phyloP scores from a whole-genome alignment of 2,113 vertebrate genomes.

The Ophthalmolycus amberensis region DNA sequence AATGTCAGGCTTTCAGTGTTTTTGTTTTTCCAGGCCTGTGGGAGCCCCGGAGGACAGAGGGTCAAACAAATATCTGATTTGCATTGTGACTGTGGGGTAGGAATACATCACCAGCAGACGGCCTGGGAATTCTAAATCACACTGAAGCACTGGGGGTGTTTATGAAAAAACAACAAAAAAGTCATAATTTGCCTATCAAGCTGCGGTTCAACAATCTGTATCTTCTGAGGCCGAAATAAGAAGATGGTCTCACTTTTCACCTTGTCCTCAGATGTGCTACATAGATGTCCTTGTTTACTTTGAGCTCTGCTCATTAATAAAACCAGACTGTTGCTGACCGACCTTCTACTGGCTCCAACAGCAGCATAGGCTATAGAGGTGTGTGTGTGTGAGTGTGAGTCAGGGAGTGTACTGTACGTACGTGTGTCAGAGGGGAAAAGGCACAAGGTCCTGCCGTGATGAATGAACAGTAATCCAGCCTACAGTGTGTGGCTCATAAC shows the following conservation, averaged over 20 bases:
- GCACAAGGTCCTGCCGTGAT: slow-evolving; percentile 66
- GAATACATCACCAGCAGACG: slow-evolving; percentile 47
- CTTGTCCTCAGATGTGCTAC: slow-evolving; percentile 45
- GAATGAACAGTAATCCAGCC: slow-evolving; percentile 54
- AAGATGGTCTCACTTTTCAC: slow-evolving; percentile 5
- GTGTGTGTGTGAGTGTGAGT: not conserved
- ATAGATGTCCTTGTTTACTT: slow-evolving; percentile 59
- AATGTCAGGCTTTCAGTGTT: slow-evolving; percentile 52
- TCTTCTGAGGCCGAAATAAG: slow-evolving; percentile 8
- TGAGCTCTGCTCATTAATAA: slow-evolving; percentile 62
- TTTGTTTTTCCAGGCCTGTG: slow-evolving; percentile 12
- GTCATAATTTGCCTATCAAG: not conserved
- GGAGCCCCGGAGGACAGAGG: slow-evolving; percentile 49
- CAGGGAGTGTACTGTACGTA: not conserved
- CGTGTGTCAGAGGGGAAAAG: slow-evolving; percentile 39
- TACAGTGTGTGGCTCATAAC: slow-evolving; percentile 51
- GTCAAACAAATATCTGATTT: slow-evolving; percentile 67
- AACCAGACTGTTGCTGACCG: slow-evolving; percentile 33
- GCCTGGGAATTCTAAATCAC: slow-evolving; percentile 45
- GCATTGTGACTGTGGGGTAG: slow-evolving; percentile 52
- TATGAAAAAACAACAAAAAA: not conserved
- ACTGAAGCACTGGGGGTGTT: slow-evolving; percentile 6
- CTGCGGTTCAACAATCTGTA: not conserved
- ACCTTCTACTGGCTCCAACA: slow-evolving; percentile 47
- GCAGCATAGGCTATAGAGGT: not conserved